Evolutionary conservation across 1,140 invertebrate species (phyloP).

Genomic region (Ooceraea biroi): DNA sequence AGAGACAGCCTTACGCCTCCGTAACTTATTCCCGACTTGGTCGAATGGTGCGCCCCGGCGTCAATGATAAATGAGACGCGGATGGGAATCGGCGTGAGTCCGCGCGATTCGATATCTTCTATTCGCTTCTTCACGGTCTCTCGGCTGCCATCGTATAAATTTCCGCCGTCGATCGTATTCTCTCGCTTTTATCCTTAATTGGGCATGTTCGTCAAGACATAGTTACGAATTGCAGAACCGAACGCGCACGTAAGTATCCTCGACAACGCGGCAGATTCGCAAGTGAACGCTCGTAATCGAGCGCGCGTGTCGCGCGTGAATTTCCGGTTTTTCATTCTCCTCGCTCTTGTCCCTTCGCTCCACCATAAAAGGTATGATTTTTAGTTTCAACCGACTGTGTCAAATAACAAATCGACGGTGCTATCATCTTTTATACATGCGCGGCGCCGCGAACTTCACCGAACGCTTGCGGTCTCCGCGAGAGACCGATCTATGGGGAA

Average conservation of each 20-base stretch:
- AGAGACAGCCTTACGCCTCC: neutral
- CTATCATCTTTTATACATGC: conserved; percentile 48
- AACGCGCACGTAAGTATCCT: neutral
- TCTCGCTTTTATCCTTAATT: conserved; percentile 22
- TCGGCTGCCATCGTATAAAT: conserved; percentile 18
- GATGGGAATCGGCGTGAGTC: neutral
- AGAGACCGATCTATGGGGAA: neutral
- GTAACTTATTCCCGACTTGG: conserved; percentile 29
- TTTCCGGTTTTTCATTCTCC: neutral
- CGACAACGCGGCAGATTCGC: neutral
- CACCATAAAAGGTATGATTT: neutral
- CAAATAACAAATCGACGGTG: conserved; percentile 38
- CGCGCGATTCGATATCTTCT: conserved; percentile 29
- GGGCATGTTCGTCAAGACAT: neutral
- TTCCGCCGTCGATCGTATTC: neutral
- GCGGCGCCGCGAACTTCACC: neutral
- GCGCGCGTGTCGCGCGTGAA: neutral
- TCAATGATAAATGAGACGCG: conserved; percentile 38
- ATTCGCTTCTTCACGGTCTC: no score
- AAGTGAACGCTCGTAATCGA: conserved; percentile 2
- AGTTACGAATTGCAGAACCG: neutral
- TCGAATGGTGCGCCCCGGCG: neutral
- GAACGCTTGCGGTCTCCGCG: conserved; percentile 4
- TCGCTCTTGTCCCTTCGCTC: neutral
- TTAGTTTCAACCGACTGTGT: conserved; percentile 32